Base-by-base conservation (phyloP, 2,113 vertebrate species). In the Dipodomys spectabilis region DNA sequence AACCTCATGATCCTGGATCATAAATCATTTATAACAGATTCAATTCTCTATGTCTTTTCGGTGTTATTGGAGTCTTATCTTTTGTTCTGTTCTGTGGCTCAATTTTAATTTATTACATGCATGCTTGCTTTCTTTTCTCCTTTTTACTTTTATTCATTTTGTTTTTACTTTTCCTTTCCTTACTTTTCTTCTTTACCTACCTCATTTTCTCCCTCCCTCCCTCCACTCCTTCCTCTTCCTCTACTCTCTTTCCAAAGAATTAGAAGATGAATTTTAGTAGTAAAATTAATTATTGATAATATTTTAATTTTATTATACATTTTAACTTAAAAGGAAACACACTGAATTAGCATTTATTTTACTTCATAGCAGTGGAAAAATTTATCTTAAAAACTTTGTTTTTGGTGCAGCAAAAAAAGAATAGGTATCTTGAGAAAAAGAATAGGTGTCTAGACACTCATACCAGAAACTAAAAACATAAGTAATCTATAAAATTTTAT, bases 11-110 rank as follows among this genome's bases (percentile, higher is more conserved):
- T 98, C 97, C 96, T 95, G 62, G 44, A 93, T 84, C 94, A 98
- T 98, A 97, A 98, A 98, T 98, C 92, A 97, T 98, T 98, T 97
- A 97, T 95, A 98, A 87, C 45, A 2, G 13, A 95, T 97, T 97
- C 95, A 97, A 92, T 97, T 98, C 94, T 96, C 28, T 95, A 72
- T 96, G 91, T 96, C 94, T 97, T 97, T 97, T 93, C 90, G 88
- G 84, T 96, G 81, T 96, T 97, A 97, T 87, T 98, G 97, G 96
- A 97, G 94, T 94, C 97, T 97, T 98, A 97, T 96, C 96, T 98
- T 97, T 95, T 96, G 95, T 98, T 97, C 93, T 93, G 80, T 88
- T 96, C 94, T 97, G 73, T 90, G 92, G 91, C 97, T 97, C 92
- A 82, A 84, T 88, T 92, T 96, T 96, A 97, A 96, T 96, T 30